Base-by-base conservation (phyloP, 2,797 vertebrate genomes). In the Manis pentadactyla region DNA sequence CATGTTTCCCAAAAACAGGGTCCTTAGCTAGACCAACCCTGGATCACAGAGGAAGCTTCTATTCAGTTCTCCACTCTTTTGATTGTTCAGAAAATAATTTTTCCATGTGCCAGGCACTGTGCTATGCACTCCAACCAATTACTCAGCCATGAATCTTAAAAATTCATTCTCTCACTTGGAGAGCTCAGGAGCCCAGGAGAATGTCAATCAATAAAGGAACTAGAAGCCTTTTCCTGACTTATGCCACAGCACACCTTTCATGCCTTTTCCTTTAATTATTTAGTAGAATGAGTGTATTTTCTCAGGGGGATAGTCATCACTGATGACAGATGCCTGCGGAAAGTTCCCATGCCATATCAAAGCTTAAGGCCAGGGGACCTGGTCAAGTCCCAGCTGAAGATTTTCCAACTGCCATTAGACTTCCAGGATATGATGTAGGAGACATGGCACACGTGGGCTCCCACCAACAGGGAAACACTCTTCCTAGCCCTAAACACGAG, bases 231-330 rank as follows among this genome's bases (percentile, higher is more conserved):
- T 78, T 75, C 64, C 74, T 93, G 53, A 37, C 27, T 37, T 78
- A 39, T 13, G 88, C 61, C 78, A 64, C 21, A n/a, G 27, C 9
- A 64, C 2, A 6, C 4, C 1, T 89, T 68, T 46, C 34, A 81
- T 23, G 31, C 37, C 27, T 93, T 88, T 93, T 94, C 46, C 42
- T 87, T 92, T 39, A 69, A 68, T 77, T 87, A n/a, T 90, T 87
- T 75, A 21, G 18, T 34, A 39, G 81, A 77, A 89, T 21, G 14
- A 75, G 15, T 68, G 31, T 74, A 90, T 94, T 90, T 96, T 37
- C 77, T 90, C 59, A 82, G 37, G 10, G 46, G 11, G 11, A 59
- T 59, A 34, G 19, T 25, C 27, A 13, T 46, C n/a, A 75, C 37
- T 83, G 57, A 73, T 8, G 29, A 97, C 49, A 95, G 66, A 73